These are phyloP conservation scores for Zaprionus africanus DNA, from an alignment of 1,140 invertebrate species.

Conservation along the genomic window DNA sequence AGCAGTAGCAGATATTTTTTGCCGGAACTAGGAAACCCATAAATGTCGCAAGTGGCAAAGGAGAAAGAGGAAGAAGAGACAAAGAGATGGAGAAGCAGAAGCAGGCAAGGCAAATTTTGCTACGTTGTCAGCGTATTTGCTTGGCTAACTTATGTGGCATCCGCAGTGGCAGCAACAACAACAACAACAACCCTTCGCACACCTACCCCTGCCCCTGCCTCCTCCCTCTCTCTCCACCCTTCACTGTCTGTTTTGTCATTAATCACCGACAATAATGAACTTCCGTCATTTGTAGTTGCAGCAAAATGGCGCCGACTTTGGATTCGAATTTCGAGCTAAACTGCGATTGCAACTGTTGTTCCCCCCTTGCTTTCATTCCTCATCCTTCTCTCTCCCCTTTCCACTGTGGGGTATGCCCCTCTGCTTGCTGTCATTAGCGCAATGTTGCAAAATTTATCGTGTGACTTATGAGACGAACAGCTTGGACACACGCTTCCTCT, in stretches of 20 bases:
- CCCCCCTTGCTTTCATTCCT: background rate
- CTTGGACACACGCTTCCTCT: conserved; percentile 16
- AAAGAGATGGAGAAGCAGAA: conserved; percentile 18
- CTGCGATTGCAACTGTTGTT: conserved; percentile 36
- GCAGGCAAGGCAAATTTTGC: conserved; percentile 15
- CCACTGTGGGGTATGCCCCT: background rate
- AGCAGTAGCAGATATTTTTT: conserved; percentile 22
- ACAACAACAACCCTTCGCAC: background rate
- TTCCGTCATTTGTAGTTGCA: conserved; percentile 69
- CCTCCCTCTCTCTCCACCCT: background rate
- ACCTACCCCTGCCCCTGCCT: background rate
- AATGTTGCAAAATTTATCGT: conserved; percentile 82
- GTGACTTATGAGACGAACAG: conserved; percentile 67
- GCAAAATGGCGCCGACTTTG: conserved; percentile 51
- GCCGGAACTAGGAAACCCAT: conserved; percentile 52
- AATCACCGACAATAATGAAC: conserved; percentile 84
- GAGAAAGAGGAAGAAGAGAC: conserved; percentile 29
- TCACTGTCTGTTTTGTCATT: conserved; percentile 65
- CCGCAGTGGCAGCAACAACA: conserved; percentile 23
- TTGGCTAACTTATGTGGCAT: conserved; percentile 75
- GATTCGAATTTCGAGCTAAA: conserved; percentile 41
- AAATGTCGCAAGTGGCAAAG: conserved; percentile 30
- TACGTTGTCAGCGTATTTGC: conserved; percentile 43
- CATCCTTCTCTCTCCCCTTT: background rate
- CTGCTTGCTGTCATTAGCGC: conserved; percentile 73